These are phyloP conservation scores for Todus mexicanus DNA, from an alignment of 2,797 vertebrate genomes.

Conservation along the genomic window DNA sequence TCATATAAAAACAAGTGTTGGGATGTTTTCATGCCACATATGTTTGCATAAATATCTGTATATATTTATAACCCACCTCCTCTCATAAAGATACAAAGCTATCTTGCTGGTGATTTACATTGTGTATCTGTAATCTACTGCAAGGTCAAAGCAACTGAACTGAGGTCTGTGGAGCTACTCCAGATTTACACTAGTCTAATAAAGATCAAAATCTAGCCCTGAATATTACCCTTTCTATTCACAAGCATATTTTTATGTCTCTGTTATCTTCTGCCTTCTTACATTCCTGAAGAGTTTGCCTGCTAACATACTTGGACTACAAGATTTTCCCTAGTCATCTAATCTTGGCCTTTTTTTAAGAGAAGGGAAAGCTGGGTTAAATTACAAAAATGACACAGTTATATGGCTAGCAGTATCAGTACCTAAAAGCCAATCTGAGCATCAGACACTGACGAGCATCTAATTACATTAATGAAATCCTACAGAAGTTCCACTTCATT, in stretches of 20 bases:
- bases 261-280: conserved; percentile 47
- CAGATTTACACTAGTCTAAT: conserved; percentile 42
- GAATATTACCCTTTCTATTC: conserved; percentile 33
- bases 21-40: neutral
- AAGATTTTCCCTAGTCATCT: conserved; percentile 24
- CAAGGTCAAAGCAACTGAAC: conserved; percentile 40
- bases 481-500: conserved; percentile 1
- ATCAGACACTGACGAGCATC: neutral
- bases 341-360: conserved; percentile 8
- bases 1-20: neutral
- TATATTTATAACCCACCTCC: neutral
- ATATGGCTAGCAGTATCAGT: neutral
- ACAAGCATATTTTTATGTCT: conserved; percentile 21
- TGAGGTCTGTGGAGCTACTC: conserved; percentile 57
- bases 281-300: conserved; percentile 52
- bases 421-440: neutral
- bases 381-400: neutral
- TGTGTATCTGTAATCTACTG: neutral
- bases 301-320: conserved; percentile 25
- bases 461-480: neutral
- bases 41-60: conserved; percentile 35
- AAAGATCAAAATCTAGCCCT: conserved; percentile 62
- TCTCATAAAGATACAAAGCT: conserved; percentile 14
- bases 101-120: conserved; percentile 23
- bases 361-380: neutral